Evolutionary conservation across 2,113 vertebrate genomes (phyloP), one percentile per base, ranked within the genome.

Genomic region (Nerophis ophidion): DNA sequence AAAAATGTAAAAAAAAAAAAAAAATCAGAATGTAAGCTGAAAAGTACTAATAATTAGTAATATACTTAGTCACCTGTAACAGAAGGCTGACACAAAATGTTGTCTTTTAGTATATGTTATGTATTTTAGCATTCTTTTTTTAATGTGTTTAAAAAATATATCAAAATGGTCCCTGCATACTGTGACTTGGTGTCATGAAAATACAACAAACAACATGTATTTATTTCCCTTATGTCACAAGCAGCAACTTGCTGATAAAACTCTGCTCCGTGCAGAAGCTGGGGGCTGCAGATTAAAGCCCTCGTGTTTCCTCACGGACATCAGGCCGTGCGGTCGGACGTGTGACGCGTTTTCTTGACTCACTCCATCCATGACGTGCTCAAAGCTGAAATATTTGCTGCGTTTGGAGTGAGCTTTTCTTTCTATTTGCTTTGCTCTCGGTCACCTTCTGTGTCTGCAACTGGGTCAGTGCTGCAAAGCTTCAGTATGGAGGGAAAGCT

Each of bases 241-340:
- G 67, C 17, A 34, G 40, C 60, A 42, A 58, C 55, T 46, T 12
- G 51, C 66, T 70, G 76, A 63, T 63, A 14, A 47, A 78, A 81
- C 62, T 19, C n/a, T 44, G 66, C 59, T 79, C 61, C 58, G 60
- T 59, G 53, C 62, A 63, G 38, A 69, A 63, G 65, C 74, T 81
- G 71, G 36, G 8, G 71, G 60, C 70, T 71, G 69, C 26, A 76
- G 81, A 81, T 77, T 74, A 70, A 51, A 6, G 49, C 48, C 14
- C 36, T 57, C 12, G 1, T 42, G 47, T 50, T 44, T 38, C 45
- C 61, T 53, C 13, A 33, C 44, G 42, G 48, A 52, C 48, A 16
- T 4, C 5, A 50, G 54, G 17, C 35, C 66, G 42, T 74, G 68
- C 48, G 71, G 64, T 40, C 57, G 8, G 61, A 70, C 67, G 4